Evolutionary conservation across 2,888 invertebrate species (phyloP).

Genomic region (Piscicola geometra): DNA sequence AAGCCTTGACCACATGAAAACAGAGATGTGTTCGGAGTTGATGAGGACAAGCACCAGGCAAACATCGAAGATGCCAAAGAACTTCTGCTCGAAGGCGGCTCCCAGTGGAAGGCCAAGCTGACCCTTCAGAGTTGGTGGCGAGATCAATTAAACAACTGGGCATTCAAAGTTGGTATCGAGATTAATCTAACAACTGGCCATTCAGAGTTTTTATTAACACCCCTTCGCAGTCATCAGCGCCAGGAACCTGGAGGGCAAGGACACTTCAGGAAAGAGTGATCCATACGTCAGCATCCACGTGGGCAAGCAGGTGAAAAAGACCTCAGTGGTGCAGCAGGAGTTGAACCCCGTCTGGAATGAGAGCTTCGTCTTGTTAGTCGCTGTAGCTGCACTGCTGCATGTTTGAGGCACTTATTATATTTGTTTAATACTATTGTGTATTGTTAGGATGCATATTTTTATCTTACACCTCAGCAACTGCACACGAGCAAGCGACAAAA

Average conservation of each 20-base stretch:
- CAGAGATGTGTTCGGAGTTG: slow-evolving; percentile 92
- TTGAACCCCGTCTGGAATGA: slow-evolving; percentile 99
- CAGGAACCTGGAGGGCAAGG: slow-evolving; percentile 98
- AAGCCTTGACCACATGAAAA: neutral
- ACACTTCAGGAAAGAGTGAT: slow-evolving; percentile 99
- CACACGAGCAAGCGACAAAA: slow-evolving; percentile 98
- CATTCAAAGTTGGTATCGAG: too few relatives aligned
- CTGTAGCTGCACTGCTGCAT: too few relatives aligned
- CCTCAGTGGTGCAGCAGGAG: slow-evolving; percentile 93
- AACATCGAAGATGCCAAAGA: slow-evolving; percentile 93
- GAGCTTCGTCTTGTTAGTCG: slow-evolving; percentile 97
- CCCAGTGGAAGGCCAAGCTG: slow-evolving; percentile 99
- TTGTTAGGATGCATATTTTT: slow-evolving; percentile 26
- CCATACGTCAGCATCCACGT: slow-evolving; percentile 99
- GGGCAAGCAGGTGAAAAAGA: slow-evolving; percentile 92
- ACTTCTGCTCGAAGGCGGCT: slow-evolving; percentile 94
- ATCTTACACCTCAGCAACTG: slow-evolving; percentile 75
- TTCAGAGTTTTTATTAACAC: neutral
- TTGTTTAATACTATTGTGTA: too few relatives aligned
- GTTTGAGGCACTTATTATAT: too few relatives aligned
- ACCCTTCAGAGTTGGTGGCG: slow-evolving; percentile 66
- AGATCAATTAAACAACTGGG: too few relatives aligned
- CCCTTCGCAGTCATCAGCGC: slow-evolving; percentile 85
- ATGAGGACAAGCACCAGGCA: slow-evolving; percentile 92
- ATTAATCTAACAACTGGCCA: too few relatives aligned